Conservation (phyloP, 2,888 invertebrate genomes). For the Ophraella communa region DNA sequence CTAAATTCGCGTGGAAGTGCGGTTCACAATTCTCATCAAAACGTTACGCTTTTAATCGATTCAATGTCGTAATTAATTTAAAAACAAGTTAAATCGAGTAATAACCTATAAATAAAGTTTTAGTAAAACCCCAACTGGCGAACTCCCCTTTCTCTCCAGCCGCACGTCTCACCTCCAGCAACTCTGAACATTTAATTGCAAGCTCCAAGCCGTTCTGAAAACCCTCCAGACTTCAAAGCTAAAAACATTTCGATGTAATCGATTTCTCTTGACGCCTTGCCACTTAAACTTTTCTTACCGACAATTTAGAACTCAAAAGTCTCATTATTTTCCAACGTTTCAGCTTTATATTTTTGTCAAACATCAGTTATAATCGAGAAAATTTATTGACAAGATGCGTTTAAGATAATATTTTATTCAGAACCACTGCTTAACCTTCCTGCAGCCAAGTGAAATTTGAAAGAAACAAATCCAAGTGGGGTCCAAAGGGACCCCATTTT, state of each 20-base stretch:
- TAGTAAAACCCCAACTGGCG: constrained; percentile 17
- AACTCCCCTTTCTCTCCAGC: constrained; percentile 22
- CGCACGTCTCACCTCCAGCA: constrained; percentile 31
- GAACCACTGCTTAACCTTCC: too few relatives aligned
- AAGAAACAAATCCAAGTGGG: too few relatives aligned
- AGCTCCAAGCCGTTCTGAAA: constrained; percentile 50
- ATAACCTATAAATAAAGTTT: constrained; percentile 8
- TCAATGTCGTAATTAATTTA: neutral
- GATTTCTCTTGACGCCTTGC: constrained; percentile 52
- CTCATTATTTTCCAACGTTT: constrained; percentile 39
- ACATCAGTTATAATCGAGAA: constrained; percentile 28
- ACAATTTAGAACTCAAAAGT: constrained; percentile 42
- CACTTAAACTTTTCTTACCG: constrained; percentile 48
- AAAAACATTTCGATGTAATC: constrained; percentile 56
- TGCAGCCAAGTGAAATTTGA: too few relatives aligned
- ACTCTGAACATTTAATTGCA: constrained; percentile 51
- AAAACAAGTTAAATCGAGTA: constrained; percentile 1
- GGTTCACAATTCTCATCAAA: too few relatives aligned
- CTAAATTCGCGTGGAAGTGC: too few relatives aligned
- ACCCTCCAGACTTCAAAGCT: constrained; percentile 55
- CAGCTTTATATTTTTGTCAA: constrained; percentile 30
- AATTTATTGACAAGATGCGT: constrained; percentile 26
- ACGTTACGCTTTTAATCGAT: neutral
- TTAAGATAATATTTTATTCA: too few relatives aligned
- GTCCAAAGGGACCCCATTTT: too few relatives aligned